phyloP scores from a whole-genome alignment of 2,113 vertebrate genomes.

The Hystrix brachyura region DNA sequence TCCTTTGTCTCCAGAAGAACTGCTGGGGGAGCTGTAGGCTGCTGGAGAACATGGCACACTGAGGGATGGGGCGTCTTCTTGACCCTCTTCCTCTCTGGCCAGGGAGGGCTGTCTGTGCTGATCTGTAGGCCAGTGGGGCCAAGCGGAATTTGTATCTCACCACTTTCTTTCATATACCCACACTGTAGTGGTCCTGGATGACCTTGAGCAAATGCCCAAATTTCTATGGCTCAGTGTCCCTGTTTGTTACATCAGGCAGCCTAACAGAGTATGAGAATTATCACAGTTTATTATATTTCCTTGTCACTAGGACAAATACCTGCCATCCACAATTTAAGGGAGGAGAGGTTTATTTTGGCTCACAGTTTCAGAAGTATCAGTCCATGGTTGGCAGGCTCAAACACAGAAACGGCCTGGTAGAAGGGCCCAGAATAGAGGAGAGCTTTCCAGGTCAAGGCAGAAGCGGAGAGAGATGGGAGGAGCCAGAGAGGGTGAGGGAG shows the following conservation, averaged over 20 bases:
- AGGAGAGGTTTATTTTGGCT: neutral
- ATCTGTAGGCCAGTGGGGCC: no score
- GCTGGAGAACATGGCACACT: neutral
- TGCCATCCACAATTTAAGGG: neutral
- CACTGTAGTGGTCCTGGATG: neutral
- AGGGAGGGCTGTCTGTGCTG: neutral
- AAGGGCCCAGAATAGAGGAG: neutral
- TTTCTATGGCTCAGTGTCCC: neutral
- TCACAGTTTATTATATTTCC: neutral
- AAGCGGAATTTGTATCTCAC: neutral
- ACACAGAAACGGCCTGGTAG: neutral
- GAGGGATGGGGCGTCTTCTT: neutral
- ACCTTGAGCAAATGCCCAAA: neutral
- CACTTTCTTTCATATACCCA: neutral
- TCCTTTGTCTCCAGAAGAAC: conserved; percentile 44
- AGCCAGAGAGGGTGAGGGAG: neutral
- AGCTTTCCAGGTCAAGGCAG: neutral
- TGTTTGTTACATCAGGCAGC: neutral
- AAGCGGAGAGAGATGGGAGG: neutral
- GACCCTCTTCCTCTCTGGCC: neutral
- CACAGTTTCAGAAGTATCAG: neutral
- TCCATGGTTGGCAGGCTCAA: neutral
- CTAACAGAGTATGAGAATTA: neutral
- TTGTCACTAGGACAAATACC: neutral
- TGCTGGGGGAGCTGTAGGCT: neutral